Evolutionary conservation across 2,113 vertebrate genomes (phyloP).

Genomic region (Struthio camelus): DNA sequence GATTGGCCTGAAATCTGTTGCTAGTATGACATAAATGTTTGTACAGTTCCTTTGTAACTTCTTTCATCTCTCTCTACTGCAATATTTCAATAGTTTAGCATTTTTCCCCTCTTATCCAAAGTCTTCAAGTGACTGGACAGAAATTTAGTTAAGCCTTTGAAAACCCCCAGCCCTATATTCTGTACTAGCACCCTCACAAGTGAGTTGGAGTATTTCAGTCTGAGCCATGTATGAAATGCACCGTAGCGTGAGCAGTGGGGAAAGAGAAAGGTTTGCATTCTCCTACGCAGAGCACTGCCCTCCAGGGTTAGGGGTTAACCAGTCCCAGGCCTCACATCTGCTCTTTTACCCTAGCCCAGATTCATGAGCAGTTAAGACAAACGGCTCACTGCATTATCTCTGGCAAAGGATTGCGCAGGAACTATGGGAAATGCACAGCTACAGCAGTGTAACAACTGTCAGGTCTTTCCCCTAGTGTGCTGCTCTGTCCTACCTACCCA

Average conservation of each 20-base stretch:
- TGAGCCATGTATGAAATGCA: background rate
- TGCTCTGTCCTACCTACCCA: conserved; percentile 4
- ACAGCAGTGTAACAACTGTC: background rate
- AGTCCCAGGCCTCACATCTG: background rate
- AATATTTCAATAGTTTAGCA: background rate
- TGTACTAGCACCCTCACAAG: background rate
- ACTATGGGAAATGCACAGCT: background rate
- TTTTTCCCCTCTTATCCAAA: background rate
- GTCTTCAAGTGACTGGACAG: background rate
- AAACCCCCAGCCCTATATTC: background rate
- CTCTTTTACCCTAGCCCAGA: background rate
- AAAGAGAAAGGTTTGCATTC: background rate
- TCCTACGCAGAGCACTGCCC: background rate
- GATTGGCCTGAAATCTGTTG: background rate
- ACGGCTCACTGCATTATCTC: background rate
- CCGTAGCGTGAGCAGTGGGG: background rate
- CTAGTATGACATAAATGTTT: conserved; percentile 13
- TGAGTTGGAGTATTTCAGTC: background rate
- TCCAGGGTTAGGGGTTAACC: background rate
- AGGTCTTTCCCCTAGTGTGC: background rate
- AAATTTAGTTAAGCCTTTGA: background rate
- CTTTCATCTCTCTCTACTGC: background rate
- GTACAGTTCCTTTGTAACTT: background rate
- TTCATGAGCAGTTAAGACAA: background rate
- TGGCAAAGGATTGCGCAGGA: background rate